phyloP scores from a whole-genome alignment of 2,888 invertebrate genomes.

The Catocala sponsa region DNA sequence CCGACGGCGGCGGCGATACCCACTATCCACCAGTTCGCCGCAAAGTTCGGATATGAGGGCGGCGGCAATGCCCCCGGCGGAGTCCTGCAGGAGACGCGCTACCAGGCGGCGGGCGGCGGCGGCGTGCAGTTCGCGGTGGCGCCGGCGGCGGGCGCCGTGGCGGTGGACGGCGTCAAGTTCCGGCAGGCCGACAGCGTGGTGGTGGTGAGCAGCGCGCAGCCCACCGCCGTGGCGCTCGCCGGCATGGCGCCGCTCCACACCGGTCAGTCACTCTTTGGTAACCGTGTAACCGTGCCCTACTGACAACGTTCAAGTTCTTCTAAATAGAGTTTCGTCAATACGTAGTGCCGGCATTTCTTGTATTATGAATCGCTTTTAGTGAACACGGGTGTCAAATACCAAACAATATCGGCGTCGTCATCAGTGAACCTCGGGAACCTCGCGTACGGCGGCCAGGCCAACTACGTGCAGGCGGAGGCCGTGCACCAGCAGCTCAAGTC shows the following conservation, averaged over 20 bases:
- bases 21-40: conserved; percentile 94
- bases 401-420: conserved; percentile 82
- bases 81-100: conserved; percentile 78
- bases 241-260: conserved; percentile 80
- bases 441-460: conserved; percentile 77
- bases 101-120: conserved; percentile 67
- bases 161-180: conserved; percentile 89
- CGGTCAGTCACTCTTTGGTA: conserved; percentile 54
- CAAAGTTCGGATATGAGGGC: conserved; percentile 90
- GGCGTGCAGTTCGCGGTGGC: conserved; percentile 77
- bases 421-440: conserved; percentile 81
- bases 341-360: too few relatives aligned
- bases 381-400: conserved; percentile 84
- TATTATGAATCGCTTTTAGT: conserved; percentile 55
- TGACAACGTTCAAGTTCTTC: background rate
- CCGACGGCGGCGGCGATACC: conserved; percentile 92
- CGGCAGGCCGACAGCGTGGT: conserved; percentile 86
- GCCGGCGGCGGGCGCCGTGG: conserved; percentile 60
- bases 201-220: conserved; percentile 83
- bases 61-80: conserved; percentile 61
- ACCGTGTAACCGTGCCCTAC: too few relatives aligned
- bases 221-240: conserved; percentile 79
- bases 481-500: conserved; percentile 73
- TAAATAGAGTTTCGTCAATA: background rate
- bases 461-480: conserved; percentile 71